Conservation (phyloP, 2,888 invertebrate genomes). For the Clusia tigrina region DNA sequence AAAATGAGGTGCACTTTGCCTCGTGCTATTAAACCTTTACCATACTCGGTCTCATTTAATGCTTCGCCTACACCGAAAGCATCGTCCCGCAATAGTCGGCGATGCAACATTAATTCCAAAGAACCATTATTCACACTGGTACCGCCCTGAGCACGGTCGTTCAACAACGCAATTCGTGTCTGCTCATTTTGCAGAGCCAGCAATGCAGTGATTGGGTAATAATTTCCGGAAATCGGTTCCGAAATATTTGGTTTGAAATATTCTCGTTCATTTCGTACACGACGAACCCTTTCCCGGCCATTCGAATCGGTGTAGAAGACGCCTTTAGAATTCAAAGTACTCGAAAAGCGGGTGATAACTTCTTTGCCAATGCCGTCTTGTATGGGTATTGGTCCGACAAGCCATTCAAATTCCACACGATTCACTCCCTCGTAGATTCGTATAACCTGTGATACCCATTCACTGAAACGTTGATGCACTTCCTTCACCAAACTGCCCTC, state of each 20-base stretch:
- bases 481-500: slow-evolving; percentile 77
- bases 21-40: slow-evolving; percentile 74
- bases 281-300: slow-evolving; percentile 82
- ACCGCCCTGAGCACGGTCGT: slow-evolving; percentile 85
- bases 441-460: slow-evolving; percentile 78
- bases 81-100: slow-evolving; percentile 86
- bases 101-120: slow-evolving; percentile 85
- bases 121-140: slow-evolving; percentile 77
- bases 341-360: slow-evolving; percentile 78
- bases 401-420: slow-evolving; percentile 76
- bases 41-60: slow-evolving; percentile 80
- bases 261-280: slow-evolving; percentile 73
- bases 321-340: slow-evolving; percentile 70
- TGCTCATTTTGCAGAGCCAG: slow-evolving; percentile 73
- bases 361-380: slow-evolving; percentile 79
- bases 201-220: slow-evolving; percentile 90
- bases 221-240: slow-evolving; percentile 86
- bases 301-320: slow-evolving; percentile 94
- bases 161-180: slow-evolving; percentile 66
- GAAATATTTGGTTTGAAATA: slow-evolving; percentile 75
- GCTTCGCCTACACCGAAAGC: slow-evolving; percentile 92
- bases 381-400: slow-evolving; percentile 79
- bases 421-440: slow-evolving; percentile 71
- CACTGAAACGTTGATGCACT: slow-evolving; percentile 66
- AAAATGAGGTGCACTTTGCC: slow-evolving; percentile 73